Evolutionary conservation across 2,113 vertebrate genomes (phyloP).

Genomic region (Phylloscopus trochiloides): DNA sequence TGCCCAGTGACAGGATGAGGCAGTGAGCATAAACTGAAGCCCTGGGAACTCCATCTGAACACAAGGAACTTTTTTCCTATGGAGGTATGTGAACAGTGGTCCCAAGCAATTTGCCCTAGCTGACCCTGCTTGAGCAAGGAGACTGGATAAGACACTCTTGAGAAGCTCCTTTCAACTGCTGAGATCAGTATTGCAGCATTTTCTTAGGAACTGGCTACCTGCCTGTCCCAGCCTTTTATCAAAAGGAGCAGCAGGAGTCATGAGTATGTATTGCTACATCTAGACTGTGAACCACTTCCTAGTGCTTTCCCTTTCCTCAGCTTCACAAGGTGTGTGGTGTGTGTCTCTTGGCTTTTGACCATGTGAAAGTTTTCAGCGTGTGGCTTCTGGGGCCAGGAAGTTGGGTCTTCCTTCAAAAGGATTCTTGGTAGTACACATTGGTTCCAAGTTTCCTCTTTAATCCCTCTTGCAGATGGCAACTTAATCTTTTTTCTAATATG

Average conservation of each 20-base stretch:
- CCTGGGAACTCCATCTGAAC: not conserved
- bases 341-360: not conserved
- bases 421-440: not conserved
- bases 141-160: not conserved
- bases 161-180: not conserved
- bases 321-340: not conserved
- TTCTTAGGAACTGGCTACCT: not conserved
- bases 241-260: not conserved
- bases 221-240: not conserved
- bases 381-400: not conserved
- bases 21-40: not conserved
- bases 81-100: not conserved
- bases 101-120: not conserved
- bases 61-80: not conserved
- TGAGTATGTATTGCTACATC: not conserved
- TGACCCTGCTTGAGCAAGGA: not conserved
- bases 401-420: not conserved
- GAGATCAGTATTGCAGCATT: not conserved
- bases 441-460: not conserved
- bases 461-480: not conserved
- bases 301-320: not conserved
- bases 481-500: not conserved
- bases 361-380: not conserved
- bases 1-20: not conserved
- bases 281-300: not conserved